These are phyloP conservation scores for Dolichomitus sp. DNA, from an alignment of 2,888 invertebrate species.

Conservation along the genomic window DNA sequence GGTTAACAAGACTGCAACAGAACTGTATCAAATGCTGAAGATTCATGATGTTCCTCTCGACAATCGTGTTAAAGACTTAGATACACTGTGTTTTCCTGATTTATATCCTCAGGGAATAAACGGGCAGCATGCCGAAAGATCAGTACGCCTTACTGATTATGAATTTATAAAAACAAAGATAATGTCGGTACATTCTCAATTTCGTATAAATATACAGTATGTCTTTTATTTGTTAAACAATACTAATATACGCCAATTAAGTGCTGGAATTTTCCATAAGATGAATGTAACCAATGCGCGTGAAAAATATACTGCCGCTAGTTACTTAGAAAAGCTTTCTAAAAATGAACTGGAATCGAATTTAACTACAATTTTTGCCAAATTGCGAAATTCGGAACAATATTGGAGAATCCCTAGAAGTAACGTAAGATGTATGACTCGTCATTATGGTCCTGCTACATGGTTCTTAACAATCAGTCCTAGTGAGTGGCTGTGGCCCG, in stretches of 20 bases:
- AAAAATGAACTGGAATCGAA: constrained; percentile 63
- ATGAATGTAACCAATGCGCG: constrained; percentile 63
- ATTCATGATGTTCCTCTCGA: constrained; percentile 67
- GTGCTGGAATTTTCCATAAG: constrained; percentile 68
- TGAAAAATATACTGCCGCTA: no score
- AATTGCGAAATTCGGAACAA: constrained; percentile 67
- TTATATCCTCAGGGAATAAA: constrained; percentile 60
- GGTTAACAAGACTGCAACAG: constrained; percentile 62
- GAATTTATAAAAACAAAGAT: constrained; percentile 72
- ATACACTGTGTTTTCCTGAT: constrained; percentile 68
- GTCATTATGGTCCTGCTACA: no score
- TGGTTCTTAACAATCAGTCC: no score
- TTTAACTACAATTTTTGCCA: constrained; percentile 65
- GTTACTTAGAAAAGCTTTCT: constrained; percentile 55
- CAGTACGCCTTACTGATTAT: no score
- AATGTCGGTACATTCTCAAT: constrained; percentile 73
- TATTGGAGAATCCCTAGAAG: constrained; percentile 65
- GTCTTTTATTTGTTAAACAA: constrained; percentile 73
- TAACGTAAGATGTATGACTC: constrained; percentile 69
- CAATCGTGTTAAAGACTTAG: constrained; percentile 55
- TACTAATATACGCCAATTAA: constrained; percentile 69
- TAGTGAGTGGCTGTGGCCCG: constrained; percentile 76
- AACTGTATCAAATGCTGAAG: constrained; percentile 72
- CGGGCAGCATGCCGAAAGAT: constrained; percentile 63
- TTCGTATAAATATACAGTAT: constrained; percentile 73